These are phyloP conservation scores for Sigmodon hispidus DNA, from an alignment of 2,113 vertebrate genomes.

Conservation along the genomic window DNA sequence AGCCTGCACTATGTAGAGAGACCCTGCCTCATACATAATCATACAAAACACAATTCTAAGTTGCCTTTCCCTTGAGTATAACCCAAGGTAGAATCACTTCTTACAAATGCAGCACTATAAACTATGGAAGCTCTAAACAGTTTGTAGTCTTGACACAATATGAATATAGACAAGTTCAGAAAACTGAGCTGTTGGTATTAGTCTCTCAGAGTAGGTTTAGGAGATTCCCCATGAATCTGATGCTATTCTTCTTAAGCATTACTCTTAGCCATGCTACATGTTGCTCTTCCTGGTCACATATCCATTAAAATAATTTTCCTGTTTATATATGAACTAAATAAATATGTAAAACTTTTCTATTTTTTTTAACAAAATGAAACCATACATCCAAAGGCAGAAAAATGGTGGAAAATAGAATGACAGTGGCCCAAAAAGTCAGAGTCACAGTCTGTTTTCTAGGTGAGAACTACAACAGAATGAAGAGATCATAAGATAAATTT, in stretches of 20 bases:
- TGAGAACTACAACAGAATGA: not conserved
- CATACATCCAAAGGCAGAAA: constrained; percentile 22
- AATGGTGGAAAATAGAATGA: constrained; percentile 32
- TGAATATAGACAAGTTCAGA: constrained; percentile 15
- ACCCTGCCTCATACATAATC: not conserved
- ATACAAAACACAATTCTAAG: not conserved
- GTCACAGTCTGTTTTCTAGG: not conserved
- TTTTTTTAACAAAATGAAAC: constrained; percentile 6
- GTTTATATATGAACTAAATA: constrained; percentile 58
- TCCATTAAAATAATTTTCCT: constrained; percentile 22
- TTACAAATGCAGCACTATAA: not conserved
- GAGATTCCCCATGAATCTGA: not conserved
- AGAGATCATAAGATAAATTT: not conserved
- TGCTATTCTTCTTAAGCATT: not conserved
- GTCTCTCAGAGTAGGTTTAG: not conserved
- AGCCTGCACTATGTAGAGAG: not conserved
- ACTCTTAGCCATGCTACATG: not conserved
- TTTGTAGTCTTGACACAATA: not conserved
- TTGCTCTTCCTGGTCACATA: not conserved
- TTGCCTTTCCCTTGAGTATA: constrained; percentile 1
- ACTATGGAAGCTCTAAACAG: not conserved
- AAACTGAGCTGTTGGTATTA: constrained; percentile 10
- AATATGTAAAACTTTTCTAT: constrained; percentile 23
- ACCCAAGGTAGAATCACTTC: not conserved
- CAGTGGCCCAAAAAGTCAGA: not conserved